Percentiles rank a stretch among this genome's conserved stretches.
phyloP scores from a whole-genome alignment of 2,888 invertebrate species.

The Lepidochitona cinerea region DNA sequence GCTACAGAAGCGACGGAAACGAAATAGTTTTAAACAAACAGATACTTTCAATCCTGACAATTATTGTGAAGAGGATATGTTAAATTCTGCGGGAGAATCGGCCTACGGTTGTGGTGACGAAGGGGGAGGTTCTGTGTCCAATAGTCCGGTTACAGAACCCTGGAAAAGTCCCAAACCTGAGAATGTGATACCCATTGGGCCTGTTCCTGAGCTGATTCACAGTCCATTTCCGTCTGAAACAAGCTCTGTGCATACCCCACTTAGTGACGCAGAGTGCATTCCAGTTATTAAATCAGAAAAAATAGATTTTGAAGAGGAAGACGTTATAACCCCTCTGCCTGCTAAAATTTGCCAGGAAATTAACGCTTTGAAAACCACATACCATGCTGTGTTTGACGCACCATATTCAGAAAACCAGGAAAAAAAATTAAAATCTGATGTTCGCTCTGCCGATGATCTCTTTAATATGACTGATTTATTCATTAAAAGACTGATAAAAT shows the following conservation, averaged over 20 bases:
- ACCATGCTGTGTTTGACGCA: constrained; percentile 45
- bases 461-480: constrained; percentile 65
- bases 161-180: neutral
- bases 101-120: neutral
- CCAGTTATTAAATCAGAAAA: neutral
- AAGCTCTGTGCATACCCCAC: neutral
- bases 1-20: constrained; percentile 49
- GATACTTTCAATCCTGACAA: neutral
- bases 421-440: constrained; percentile 44
- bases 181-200: no score
- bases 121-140: neutral
- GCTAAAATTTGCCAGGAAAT: constrained; percentile 21
- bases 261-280: neutral
- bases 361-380: constrained; percentile 19
- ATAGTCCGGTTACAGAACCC: neutral
- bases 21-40: neutral
- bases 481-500: constrained; percentile 81
- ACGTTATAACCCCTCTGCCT: constrained; percentile 23
- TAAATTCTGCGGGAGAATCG: neutral
- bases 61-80: neutral
- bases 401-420: constrained; percentile 50
- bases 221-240: neutral
- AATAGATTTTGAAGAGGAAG: constrained; percentile 12
- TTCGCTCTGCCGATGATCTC: constrained; percentile 53
- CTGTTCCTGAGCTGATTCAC: no score